Conservation (phyloP, 2,888 invertebrate species). For the Gisinianus flammeolus region DNA sequence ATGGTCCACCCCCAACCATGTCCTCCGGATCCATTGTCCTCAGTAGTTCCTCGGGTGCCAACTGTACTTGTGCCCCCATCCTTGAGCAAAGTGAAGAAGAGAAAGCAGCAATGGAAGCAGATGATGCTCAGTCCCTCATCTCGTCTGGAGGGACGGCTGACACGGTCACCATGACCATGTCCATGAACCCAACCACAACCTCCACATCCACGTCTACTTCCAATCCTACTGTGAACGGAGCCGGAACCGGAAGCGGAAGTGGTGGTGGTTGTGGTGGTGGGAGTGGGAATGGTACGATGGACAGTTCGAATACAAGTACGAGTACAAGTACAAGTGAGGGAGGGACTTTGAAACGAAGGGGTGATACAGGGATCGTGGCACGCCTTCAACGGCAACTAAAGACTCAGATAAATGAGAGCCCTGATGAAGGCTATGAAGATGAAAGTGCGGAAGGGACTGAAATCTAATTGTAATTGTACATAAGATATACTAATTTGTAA, state of each 20-base stretch:
- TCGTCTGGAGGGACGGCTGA: constrained; percentile 3
- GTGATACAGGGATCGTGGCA: constrained; percentile 37
- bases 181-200: not conserved
- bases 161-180: not conserved
- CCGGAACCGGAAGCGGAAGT: not conserved
- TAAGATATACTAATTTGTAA: not conserved
- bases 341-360: not conserved
- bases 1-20: constrained; percentile 9
- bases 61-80: constrained; percentile 42
- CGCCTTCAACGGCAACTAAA: constrained; percentile 56
- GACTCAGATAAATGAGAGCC: constrained; percentile 69
- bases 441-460: constrained; percentile 73
- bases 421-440: constrained; percentile 86
- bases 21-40: not conserved
- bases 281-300: not conserved
- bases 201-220: not conserved
- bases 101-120: constrained; percentile 38
- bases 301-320: not conserved
- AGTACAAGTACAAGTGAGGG: not conserved
- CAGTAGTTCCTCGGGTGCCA: not conserved
- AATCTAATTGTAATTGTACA: constrained; percentile 66
- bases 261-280: not conserved
- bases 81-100: constrained; percentile 44
- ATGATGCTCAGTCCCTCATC: not conserved
- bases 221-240: not conserved